Conservation (phyloP, 2,888 invertebrate species). For the Pollenia amentaria region DNA sequence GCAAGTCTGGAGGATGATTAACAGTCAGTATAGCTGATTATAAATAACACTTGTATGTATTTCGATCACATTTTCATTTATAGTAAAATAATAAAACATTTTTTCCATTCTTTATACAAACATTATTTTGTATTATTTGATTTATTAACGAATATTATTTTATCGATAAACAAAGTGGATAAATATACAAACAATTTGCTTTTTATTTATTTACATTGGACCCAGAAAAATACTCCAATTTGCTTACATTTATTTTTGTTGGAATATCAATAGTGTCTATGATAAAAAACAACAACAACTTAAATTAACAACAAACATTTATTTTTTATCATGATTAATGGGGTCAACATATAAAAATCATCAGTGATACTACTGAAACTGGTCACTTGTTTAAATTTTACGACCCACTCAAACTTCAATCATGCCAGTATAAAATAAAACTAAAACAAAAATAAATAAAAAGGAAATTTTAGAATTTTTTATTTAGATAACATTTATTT, state of each 20-base stretch:
- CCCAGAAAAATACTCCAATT: neutral
- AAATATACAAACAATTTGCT: too few species aligned
- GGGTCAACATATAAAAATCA: conserved; percentile 24
- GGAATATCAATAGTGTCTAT: conserved; percentile 3
- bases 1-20: too few species aligned
- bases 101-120: too few species aligned
- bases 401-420: conserved; percentile 35
- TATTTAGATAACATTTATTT: conserved; percentile 12
- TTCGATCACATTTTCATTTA: too few species aligned
- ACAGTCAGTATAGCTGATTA: too few species aligned
- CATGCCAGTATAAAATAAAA: conserved; percentile 12
- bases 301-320: conserved; percentile 21
- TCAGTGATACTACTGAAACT: conserved; percentile 2
- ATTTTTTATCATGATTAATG: conserved; percentile 41
- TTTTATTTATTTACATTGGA: too few species aligned
- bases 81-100: too few species aligned
- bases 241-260: conserved; percentile 32
- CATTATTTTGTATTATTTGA: too few species aligned
- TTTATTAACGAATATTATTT: conserved; percentile 30
- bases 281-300: conserved; percentile 12
- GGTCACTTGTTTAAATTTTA: conserved; percentile 34
- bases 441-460: neutral
- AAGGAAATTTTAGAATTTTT: conserved; percentile 20
- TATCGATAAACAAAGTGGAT: conserved; percentile 25
- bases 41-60: too few species aligned